Evolutionary conservation across 2,797 vertebrate species (phyloP), one percentile per base, ranked within the genome.

Genomic region (Yasuhikotakia modesta): DNA sequence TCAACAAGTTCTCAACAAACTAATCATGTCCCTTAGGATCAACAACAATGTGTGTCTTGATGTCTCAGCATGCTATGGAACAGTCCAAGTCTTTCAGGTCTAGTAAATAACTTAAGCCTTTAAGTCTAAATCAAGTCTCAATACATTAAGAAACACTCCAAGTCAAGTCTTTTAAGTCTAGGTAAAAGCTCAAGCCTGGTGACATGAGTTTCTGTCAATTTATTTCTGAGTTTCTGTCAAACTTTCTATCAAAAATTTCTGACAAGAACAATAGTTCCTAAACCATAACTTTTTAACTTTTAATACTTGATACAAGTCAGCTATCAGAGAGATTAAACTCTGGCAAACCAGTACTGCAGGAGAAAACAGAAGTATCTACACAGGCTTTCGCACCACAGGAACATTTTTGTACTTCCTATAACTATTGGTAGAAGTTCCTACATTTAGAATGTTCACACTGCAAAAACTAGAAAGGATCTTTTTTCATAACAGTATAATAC

Each of bases 301-400:
- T 60, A 60, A 67, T 24, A 70, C 30, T 22, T 71, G 7, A 16
- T 45, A 46, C n/a, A 57, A 16, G 35, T 19, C 50, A 58, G 27
- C 53, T 58, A n/a, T 12, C 67, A 70, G 57, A 70, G 32, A 63
- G 55, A 70, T 63, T 68, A 70, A 70, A 52, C 52, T 46, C 71
- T 22, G 48, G 27, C 21, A 43, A 39, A 78, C 55, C 50, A 68
- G 64, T 4, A 32, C 19, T 68, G 64, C 57, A 63, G 52, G 67
- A 78, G 57, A 63, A 70, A 78, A 2, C 19, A 70, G 11, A 77
- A 14, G 24, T 52, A 55, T 22, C 17, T 73, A 43, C 39, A 43
- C 8, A 10, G 39, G 39, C 7, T 43, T 43, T 43, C 39, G 39
- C 39, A 43, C 39, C 39, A 1, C 10, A 43, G 39, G 39, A 43